Evolutionary conservation across 1,140 invertebrate species (phyloP), one percentile per base, ranked within the genome.

Genomic region (Anastrepha ludens): DNA sequence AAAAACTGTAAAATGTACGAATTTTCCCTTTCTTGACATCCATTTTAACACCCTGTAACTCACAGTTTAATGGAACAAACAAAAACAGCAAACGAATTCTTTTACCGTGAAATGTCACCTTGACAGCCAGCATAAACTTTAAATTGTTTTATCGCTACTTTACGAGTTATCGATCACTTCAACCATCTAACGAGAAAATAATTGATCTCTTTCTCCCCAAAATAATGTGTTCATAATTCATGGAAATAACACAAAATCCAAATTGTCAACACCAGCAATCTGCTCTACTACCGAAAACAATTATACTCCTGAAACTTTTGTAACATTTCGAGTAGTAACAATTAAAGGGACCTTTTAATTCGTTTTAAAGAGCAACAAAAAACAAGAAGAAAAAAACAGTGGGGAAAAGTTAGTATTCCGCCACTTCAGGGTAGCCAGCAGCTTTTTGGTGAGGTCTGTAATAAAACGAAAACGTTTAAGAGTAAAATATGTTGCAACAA

Each of bases 391-490:
- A 67, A 20, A 39, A 67, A 67, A 39, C n/a, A 29, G 29, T 29
- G 29, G 29, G 29, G 29, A 29, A 29, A 29, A 29, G 29, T 29
- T 29, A 67, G n/a, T 67, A 41, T 15, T 41, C 47, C 47, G 47
- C 47, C n/a, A 81, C 74, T 58, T 58, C 47, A 29, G 3, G 17
- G 74, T 41, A 81, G 47, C 74, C 74, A 20, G 9, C 74, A 81
- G 74, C 74, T n/a, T 55, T 81, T 7, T 2, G 64, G 5, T 67
- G 4, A 7, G 29, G n/a, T 67, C 20, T 67, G 7, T 20, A 67
- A 20, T 67, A 67, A 67, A 67, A 50, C 74, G 74, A 81, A 81
- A 81, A 29, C 74, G 47, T 81, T 81, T 81, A 81, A 81, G 47
- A 81, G 44, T 13, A 41, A 74, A 74, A 74, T 74, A 74, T 74